Base-by-base conservation (phyloP, 2,888 invertebrate genomes). In the Dastarcus helophoroides region DNA sequence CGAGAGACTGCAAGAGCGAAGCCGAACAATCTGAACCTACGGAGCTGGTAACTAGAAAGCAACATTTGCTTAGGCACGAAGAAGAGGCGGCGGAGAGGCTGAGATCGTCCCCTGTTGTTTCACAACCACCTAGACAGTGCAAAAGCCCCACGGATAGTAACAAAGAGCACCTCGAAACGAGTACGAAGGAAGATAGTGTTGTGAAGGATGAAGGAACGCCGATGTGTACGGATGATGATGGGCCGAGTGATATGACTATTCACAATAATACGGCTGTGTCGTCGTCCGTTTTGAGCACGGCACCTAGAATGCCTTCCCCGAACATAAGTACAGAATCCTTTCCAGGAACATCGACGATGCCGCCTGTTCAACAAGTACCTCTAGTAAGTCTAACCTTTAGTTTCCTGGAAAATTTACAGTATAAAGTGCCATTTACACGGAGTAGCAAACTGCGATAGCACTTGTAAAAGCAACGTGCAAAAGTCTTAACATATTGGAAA, bases 341-440 rank as follows among this genome's bases (percentile, higher is more conserved):
- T 28, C 78, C 84, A 39, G 84, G 83, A 39, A 82, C 84, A n/a
- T 84, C 84, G 26, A 83, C 82, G 40, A 66, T 86, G 53, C 81
- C 83, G 35, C 88, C 86, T 35, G 83, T 85, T 49, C 86, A 88
- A 64, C 80, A 84, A 73, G 85, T 82, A 62, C 86, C 86, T 58
- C 71, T 88, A 72, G 86, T 88, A 64, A 73, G 73, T 29, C 3
- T 14, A 26, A 14, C 25, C 14, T 24, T 10, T 14, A 13, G n/a
- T n/a, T n/a, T n/a, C n/a, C n/a, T n/a, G n/a, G n/a, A n/a, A n/a
- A n/a, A n/a, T n/a, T n/a, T n/a, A n/a, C n/a, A n/a, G n/a, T n/a
- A n/a, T n/a, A n/a, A n/a, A n/a, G n/a, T n/a, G n/a, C n/a, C n/a
- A n/a, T n/a, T n/a, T n/a, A n/a, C n/a, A n/a, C n/a, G n/a, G n/a